phyloP scores from a whole-genome alignment of 2,888 invertebrate genomes.

The Drosophila paracracens region DNA sequence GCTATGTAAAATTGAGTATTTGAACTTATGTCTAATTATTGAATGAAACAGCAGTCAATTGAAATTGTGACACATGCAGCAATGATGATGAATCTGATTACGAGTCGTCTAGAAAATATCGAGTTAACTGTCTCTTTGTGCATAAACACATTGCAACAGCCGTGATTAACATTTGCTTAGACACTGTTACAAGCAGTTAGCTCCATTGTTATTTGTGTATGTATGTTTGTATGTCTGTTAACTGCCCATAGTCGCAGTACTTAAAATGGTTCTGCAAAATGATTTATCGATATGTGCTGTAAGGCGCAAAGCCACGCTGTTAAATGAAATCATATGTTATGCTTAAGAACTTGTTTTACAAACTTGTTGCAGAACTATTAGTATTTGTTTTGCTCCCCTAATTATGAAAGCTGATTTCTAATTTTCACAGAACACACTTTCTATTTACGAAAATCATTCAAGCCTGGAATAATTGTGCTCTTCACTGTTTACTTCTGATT shows the following conservation, averaged over 20 bases:
- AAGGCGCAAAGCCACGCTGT: neutral
- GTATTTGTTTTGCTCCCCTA: neutral
- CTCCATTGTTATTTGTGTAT: neutral
- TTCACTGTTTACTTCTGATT: neutral
- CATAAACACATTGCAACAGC: neutral
- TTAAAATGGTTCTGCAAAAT: neutral
- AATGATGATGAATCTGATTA: conserved; percentile 14
- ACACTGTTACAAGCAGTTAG: conserved; percentile 13
- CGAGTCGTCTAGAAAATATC: conserved; percentile 3
- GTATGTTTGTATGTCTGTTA: neutral
- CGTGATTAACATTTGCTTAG: conserved; percentile 7
- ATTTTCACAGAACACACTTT: neutral
- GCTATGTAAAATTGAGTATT: conserved; percentile 20
- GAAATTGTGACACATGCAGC: conserved; percentile 11
- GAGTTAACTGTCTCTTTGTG: neutral
- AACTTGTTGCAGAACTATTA: neutral
- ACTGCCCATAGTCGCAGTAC: neutral
- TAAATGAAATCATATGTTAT: neutral
- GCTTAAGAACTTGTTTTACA: neutral
- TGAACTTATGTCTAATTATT: conserved; percentile 27
- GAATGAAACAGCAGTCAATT: conserved; percentile 22
- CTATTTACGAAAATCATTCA: neutral
- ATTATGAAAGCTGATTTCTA: neutral
- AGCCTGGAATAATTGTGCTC: neutral
- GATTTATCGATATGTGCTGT: neutral